Evolutionary conservation across 1,140 invertebrate genomes (phyloP).

Genomic region (Sinella curviseta): DNA sequence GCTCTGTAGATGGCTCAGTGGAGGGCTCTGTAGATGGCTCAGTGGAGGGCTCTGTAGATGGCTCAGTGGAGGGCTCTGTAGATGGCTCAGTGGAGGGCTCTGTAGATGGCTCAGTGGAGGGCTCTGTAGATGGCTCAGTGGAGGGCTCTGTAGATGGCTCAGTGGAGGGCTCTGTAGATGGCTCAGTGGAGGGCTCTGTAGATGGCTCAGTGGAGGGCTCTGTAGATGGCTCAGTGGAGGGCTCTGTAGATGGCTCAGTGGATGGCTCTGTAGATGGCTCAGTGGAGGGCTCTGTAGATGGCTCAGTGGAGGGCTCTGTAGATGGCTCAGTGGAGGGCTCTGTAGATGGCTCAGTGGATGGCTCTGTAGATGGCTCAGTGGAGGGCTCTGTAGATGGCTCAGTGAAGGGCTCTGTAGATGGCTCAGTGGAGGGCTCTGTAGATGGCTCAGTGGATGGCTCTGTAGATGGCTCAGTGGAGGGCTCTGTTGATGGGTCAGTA

Average conservation of each 20-base stretch:
- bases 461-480: no score
- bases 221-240: not conserved
- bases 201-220: not conserved
- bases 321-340: not conserved
- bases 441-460: no score
- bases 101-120: not conserved
- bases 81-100: not conserved
- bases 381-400: no score
- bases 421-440: no score
- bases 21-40: not conserved
- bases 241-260: not conserved
- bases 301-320: not conserved
- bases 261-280: not conserved
- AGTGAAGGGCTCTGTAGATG: no score
- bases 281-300: not conserved
- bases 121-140: not conserved
- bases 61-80: not conserved
- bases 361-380: not conserved
- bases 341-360: not conserved
- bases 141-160: not conserved
- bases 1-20: not conserved
- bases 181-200: not conserved
- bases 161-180: not conserved
- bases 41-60: not conserved
- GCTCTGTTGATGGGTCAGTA: no score